A percentile compares a stretch with the other conserved stretches of the same genome.
Evolutionary conservation across 1,140 invertebrate species (phyloP).

Genomic region (Ylistrum balloti): DNA sequence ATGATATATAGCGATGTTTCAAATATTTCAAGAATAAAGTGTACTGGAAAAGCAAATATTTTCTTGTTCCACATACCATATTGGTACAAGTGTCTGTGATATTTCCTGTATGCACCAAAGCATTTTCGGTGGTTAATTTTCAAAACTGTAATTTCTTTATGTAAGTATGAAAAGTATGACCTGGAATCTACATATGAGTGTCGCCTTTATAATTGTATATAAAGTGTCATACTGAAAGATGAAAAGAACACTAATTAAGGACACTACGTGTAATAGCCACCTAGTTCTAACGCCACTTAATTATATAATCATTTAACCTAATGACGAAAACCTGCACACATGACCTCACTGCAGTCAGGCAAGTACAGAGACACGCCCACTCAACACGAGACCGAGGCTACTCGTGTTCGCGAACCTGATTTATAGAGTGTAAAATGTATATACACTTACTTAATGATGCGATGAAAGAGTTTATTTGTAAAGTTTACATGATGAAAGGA

Average conservation of each 20-base stretch:
- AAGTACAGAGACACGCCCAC: constrained; percentile 11
- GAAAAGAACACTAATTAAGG: constrained; percentile 6
- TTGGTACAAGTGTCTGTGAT: not conserved
- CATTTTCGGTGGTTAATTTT: constrained; percentile 7
- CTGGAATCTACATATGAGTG: constrained; percentile 12
- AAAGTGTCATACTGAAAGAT: constrained; percentile 20
- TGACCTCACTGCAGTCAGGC: constrained; percentile 30
- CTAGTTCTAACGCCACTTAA: constrained; percentile 26
- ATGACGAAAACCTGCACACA: constrained; percentile 33
- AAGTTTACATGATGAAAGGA: not conserved
- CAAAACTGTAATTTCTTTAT: constrained; percentile 11
- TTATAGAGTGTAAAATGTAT: constrained; percentile 20
- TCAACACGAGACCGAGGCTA: not conserved
- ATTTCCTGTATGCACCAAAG: constrained; percentile 9
- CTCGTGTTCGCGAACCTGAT: not conserved
- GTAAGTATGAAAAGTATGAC: constrained; percentile 1
- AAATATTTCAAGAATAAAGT: not conserved
- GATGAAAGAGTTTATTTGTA: constrained; percentile 1
- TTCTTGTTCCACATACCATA: not conserved
- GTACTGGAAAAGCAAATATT: not conserved
- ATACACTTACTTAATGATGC: not conserved
- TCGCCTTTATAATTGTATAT: constrained; percentile 7
- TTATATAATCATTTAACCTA: constrained; percentile 29
- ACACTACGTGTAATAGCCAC: constrained; percentile 38
- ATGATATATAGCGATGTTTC: no score